Percentiles rank a stretch among this genome's conserved stretches.
phyloP scores from a whole-genome alignment of 2,113 vertebrate genomes.

The Clinocottus analis region DNA sequence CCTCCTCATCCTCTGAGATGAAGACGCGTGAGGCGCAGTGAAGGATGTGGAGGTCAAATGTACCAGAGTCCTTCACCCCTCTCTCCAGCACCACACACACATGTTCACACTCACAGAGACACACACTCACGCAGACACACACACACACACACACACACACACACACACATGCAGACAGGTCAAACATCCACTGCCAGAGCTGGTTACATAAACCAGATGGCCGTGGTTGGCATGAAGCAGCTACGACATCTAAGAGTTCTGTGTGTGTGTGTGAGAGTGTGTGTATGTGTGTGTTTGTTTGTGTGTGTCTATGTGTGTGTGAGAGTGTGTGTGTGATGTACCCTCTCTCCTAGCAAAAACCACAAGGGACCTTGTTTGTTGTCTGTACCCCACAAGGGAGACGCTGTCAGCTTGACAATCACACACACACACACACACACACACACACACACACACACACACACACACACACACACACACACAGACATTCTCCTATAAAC shows the following conservation, averaged over 20 bases:
- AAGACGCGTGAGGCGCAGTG: conserved; percentile 60
- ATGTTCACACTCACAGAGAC: conserved; percentile 32
- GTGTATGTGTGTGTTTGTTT: not conserved
- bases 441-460: conserved; percentile 23
- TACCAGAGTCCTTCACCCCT: conserved; percentile 44
- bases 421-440: conserved; percentile 32
- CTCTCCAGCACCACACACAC: conserved; percentile 15
- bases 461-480: conserved; percentile 13
- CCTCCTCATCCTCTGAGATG: conserved; percentile 50
- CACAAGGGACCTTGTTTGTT: conserved; percentile 83
- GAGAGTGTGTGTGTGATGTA: conserved; percentile 39
- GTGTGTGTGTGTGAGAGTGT: conserved; percentile 7
- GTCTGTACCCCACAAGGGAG: conserved; percentile 74
- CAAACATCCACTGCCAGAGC: conserved; percentile 47
- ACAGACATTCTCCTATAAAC: conserved; percentile 51
- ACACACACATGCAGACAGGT: conserved; percentile 42
- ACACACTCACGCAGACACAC: not conserved
- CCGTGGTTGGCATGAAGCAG: conserved; percentile 59
- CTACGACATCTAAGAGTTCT: conserved; percentile 52
- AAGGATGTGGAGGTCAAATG: conserved; percentile 70
- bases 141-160: conserved; percentile 20
- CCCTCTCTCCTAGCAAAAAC: conserved; percentile 62
- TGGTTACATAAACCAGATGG: conserved; percentile 78
- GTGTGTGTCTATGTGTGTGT: conserved; percentile 24
- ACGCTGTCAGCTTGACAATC: conserved; percentile 74